Evolutionary conservation across 2,888 invertebrate species (phyloP).

Genomic region (Macrosiphum euphorbiae): DNA sequence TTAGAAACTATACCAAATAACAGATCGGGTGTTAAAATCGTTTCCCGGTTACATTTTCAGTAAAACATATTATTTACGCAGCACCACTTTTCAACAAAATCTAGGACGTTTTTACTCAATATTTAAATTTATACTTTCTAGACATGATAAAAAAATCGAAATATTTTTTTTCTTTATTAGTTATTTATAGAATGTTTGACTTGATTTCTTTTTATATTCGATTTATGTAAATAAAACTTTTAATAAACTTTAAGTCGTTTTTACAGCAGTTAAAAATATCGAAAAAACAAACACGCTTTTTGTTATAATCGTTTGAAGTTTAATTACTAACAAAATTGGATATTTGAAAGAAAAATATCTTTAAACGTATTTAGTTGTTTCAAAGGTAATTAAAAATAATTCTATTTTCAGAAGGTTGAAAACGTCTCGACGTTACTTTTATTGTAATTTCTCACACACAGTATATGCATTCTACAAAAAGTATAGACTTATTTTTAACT

Average conservation of each 20-base stretch:
- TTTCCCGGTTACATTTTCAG: neutral
- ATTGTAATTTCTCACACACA: neutral
- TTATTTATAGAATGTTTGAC: no score
- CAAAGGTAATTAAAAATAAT: neutral
- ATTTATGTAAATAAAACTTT: neutral
- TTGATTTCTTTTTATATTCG: neutral
- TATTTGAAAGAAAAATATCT: neutral
- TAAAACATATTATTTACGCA: neutral
- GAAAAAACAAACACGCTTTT: neutral
- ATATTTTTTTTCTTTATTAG: no score
- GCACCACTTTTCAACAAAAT: neutral
- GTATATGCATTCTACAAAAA: neutral
- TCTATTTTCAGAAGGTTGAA: neutral
- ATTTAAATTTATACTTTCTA: neutral
- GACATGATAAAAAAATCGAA: no score
- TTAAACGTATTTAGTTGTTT: neutral
- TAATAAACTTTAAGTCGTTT: neutral
- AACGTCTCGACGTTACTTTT: neutral
- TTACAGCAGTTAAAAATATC: neutral
- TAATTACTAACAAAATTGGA: neutral
- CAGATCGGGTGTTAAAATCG: neutral
- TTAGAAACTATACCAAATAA: neutral
- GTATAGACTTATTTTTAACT: neutral
- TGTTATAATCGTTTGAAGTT: neutral
- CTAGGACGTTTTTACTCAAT: neutral